These are phyloP conservation scores for Strix uralensis DNA, from an alignment of 2,113 vertebrate species.

Conservation along the genomic window DNA sequence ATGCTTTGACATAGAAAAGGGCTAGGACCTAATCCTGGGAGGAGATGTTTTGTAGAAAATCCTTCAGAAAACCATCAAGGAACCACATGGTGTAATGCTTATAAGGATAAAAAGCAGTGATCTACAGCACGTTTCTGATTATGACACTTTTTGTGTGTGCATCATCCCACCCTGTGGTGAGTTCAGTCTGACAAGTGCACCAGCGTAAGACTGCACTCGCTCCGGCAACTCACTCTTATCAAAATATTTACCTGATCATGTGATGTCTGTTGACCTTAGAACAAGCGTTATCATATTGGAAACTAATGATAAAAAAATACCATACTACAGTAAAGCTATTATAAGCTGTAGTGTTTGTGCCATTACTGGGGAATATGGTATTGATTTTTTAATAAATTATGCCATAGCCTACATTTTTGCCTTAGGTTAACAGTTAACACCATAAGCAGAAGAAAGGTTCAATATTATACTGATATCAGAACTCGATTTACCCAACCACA, in stretches of 20 bases:
- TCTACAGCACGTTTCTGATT: fast-evolving
- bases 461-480: not conserved
- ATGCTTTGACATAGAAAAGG: not conserved
- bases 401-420: constrained; percentile 58
- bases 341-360: constrained; percentile 59
- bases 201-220: not conserved
- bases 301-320: constrained; percentile 61
- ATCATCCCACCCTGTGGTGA: fast-evolving
- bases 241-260: constrained; percentile 7
- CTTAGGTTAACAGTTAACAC: constrained; percentile 57
- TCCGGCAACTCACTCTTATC: not conserved
- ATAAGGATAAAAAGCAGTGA: not conserved
- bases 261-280: constrained; percentile 59
- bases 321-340: constrained; percentile 50
- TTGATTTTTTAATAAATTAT: constrained; percentile 69
- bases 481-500: not conserved
- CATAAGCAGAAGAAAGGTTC: constrained; percentile 14
- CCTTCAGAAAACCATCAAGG: not conserved
- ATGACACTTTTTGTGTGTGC: fast-evolving
- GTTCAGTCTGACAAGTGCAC: not conserved
- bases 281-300: constrained; percentile 59
- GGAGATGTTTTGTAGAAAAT: not conserved
- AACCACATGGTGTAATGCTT: fast-evolving
- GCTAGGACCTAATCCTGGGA: not conserved
- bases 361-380: constrained; percentile 65